phyloP scores from a whole-genome alignment of 2,888 invertebrate genomes.

The Ochropleura leucogaster region DNA sequence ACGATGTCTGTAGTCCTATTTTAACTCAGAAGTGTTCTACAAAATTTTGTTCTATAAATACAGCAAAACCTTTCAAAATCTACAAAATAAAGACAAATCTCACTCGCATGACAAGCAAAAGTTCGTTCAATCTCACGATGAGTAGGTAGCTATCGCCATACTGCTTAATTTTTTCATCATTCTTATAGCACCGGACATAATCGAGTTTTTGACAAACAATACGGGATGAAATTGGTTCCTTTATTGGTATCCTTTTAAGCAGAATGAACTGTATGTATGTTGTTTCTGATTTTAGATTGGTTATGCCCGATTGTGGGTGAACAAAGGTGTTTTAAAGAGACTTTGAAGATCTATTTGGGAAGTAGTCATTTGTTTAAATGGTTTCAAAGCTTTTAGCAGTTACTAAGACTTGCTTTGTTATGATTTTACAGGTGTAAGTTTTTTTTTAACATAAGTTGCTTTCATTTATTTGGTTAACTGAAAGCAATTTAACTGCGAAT shows the following conservation, averaged over 20 bases:
- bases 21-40: neutral
- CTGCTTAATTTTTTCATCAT: slow-evolving; percentile 73
- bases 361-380: neutral
- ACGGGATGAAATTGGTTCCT: slow-evolving; percentile 87
- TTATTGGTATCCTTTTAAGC: slow-evolving; percentile 83
- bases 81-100: neutral
- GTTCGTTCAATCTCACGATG: slow-evolving; percentile 55
- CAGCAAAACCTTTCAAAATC: neutral
- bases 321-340: slow-evolving; percentile 21
- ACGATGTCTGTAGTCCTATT: neutral
- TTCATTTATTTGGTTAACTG: neutral
- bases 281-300: slow-evolving; percentile 60
- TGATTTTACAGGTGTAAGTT: neutral
- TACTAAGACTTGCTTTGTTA: neutral
- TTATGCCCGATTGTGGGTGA: slow-evolving; percentile 40
- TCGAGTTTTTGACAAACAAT: slow-evolving; percentile 89
- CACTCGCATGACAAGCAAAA: slow-evolving; percentile 52
- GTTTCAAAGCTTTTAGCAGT: neutral
- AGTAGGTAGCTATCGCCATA: slow-evolving; percentile 62
- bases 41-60: neutral
- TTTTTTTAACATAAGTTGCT: neutral
- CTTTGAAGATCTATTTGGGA: neutral
- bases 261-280: slow-evolving; percentile 73
- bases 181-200: slow-evolving; percentile 85
- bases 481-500: neutral